Base-by-base conservation (phyloP, 2,888 invertebrate species). In the Acanthacorydalis orientalis region DNA sequence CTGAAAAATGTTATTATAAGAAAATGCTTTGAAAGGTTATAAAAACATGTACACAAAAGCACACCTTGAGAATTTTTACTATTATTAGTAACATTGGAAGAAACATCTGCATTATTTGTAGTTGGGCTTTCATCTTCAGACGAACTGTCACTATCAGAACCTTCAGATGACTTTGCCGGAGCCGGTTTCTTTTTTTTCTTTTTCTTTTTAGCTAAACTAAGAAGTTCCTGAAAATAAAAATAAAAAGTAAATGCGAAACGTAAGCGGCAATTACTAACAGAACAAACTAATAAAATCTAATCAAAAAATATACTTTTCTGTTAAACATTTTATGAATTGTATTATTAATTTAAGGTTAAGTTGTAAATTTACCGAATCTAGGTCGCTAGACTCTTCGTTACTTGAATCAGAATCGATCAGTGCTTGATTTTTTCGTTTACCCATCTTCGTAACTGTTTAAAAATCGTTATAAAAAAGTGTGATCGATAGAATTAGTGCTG, bases 321-420 rank as follows among this genome's bases (percentile, higher is more conserved):
- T 23, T 14, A 14, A 33, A 34, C 4, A 10, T 6, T 31, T 34
- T 12, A 44, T 10, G 12, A 42, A 42, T 42, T 23, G 31, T 23
- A 10, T 43, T 15, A 31, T 23, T 4, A 39, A 57, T 57, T 58
- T 57, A 58, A 48, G 43, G 43, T 31, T 43, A 43, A 16, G 4
- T 41, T 12, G 31, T 39, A 12, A 39, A 39, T 39, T 2, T 73
- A 88, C 88, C 57, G 84, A 83, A 65, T 88, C 87, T 59, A 86
- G 71, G 69, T 89, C 88, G 46, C 85, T 84, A 54, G 78, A 76
- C 48, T 77, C 83, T 57, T 80, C 82, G 64, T 83, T 83, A 64
- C 84, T 87, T 49, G 82, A 82, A 64, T 87, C 85, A 16, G 86
- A 84, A 63, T 88, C 87, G 56, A 87, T 80, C 52, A 86, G 68